A percentile compares a stretch with the other conserved stretches of the same genome.
These are phyloP conservation scores for Serripes groenlandicus DNA, from an alignment of 2,888 invertebrate genomes.

Conservation along the genomic window DNA sequence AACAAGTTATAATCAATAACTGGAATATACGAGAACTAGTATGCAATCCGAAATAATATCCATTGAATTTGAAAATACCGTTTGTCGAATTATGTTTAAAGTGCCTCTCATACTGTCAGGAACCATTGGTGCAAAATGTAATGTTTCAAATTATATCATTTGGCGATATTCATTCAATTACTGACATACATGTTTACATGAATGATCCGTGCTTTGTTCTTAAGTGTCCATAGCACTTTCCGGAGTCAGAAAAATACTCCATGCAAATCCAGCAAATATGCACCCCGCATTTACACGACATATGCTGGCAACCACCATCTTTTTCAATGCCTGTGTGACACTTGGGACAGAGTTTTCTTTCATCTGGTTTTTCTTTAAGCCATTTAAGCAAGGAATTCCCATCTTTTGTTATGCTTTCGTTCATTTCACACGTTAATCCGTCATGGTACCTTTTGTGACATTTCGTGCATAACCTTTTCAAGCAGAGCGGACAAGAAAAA, in stretches of 20 bases:
- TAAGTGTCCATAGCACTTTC: conserved; percentile 77
- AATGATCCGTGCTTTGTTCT: conserved; percentile 59
- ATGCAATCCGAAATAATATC: no score
- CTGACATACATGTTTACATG: no score
- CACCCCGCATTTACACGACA: conserved; percentile 76
- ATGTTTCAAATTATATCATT: no score
- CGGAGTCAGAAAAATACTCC: conserved; percentile 47
- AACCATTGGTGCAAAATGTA: no score
- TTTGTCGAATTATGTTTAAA: no score
- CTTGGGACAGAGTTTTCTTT: conserved; percentile 79
- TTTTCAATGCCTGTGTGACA: conserved; percentile 79
- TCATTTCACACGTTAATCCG: conserved; percentile 77
- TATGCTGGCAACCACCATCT: conserved; percentile 79
- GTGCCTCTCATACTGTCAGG: no score
- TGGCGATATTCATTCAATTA: no score
- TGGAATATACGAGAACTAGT: no score
- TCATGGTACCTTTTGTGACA: conserved; percentile 78
- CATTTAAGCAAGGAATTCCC: conserved; percentile 67
- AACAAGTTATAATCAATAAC: no score
- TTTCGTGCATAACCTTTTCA: conserved; percentile 70
- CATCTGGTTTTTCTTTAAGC: conserved; percentile 65
- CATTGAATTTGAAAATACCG: no score
- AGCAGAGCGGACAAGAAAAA: conserved; percentile 74
- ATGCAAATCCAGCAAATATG: conserved; percentile 83
- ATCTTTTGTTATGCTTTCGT: conserved; percentile 58